Percentiles rank a stretch among this genome's conserved stretches.
These are phyloP conservation scores for Mythimna pallens DNA, from an alignment of 2,888 invertebrate species.

Conservation along the genomic window DNA sequence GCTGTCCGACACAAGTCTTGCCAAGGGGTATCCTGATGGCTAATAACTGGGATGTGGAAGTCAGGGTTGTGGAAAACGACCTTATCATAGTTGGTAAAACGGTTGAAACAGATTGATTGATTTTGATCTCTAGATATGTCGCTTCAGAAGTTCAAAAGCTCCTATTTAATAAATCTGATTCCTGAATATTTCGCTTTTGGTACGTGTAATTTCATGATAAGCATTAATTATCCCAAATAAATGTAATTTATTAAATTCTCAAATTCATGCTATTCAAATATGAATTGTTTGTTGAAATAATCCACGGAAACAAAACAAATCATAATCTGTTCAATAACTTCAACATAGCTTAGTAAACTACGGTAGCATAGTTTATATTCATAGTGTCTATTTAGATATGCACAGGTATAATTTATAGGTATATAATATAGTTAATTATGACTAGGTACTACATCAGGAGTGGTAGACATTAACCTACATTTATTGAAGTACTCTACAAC, in stretches of 20 bases:
- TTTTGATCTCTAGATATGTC: neutral
- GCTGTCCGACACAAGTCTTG: no score
- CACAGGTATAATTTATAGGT: constrained; percentile 32
- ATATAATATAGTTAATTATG: constrained; percentile 40
- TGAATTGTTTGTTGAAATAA: constrained; percentile 11
- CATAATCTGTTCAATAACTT: constrained; percentile 9
- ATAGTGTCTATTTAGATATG: constrained; percentile 26
- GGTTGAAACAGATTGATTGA: no score
- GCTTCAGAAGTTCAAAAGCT: neutral
- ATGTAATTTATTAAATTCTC: neutral
- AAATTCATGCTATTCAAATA: neutral
- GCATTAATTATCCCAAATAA: neutral
- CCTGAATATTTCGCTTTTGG: neutral
- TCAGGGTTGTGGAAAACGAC: no score
- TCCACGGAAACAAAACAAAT: constrained; percentile 6
- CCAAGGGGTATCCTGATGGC: no score
- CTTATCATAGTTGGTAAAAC: no score
- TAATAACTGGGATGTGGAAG: no score
- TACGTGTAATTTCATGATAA: neutral
- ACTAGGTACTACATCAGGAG: constrained; percentile 56
- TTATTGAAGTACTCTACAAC: constrained; percentile 52
- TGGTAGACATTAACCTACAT: constrained; percentile 77
- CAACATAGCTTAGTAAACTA: neutral
- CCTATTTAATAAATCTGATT: neutral
- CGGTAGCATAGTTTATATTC: constrained; percentile 1